Evolutionary conservation across 2,113 vertebrate genomes (phyloP), one percentile per base, ranked within the genome.

Genomic region (Aepyceros melampus): DNA sequence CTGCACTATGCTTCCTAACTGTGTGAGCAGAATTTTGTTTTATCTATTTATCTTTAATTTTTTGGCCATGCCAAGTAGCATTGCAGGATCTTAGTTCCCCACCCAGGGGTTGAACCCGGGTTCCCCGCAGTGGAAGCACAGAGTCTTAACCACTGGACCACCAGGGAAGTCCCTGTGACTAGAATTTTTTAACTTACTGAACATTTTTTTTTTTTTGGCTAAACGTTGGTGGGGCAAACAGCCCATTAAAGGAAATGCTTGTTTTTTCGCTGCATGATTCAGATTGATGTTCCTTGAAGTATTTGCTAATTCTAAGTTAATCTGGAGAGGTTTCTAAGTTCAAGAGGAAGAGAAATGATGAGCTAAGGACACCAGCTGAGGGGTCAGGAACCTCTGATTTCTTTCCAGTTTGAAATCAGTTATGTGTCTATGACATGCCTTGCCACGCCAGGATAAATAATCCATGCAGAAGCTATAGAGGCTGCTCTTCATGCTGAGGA

Each of bases 41-140:
- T 40, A 13, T 40, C 21, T 40, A 13, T 74, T 13, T 25, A 25
- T 74, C 13, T 40, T 74, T 58, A 36, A 79, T 51, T 49, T 71
- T 71, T 53, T 49, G 25, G 40, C 40, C 2, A 4, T 29, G 43
- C 74, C 40, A 29, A 9, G 74, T 16, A 43, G 74, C 23, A 9
- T n/a, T 45, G 40, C 13, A 4, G 40, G 25, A 45, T 29, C 40
- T 78, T 16, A 29, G 40, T 45, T 45, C 74, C 74, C 74, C 6
- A 4, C 6, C 74, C 74, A 78, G 40, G 40, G 40, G 29, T 2
- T 8, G 13, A 45, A 8, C 13, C 74, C 0, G 0, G 12, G 40
- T 40, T 29, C 13, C 6, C 74, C 0, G 0, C 2, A 0, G 40
- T 78, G 40, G 25, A 15, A 29, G 40, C 40, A 27, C 23, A 8